These are phyloP conservation scores for Scyliorhinus canicula DNA, from an alignment of 2,797 vertebrate species.

Conservation along the genomic window DNA sequence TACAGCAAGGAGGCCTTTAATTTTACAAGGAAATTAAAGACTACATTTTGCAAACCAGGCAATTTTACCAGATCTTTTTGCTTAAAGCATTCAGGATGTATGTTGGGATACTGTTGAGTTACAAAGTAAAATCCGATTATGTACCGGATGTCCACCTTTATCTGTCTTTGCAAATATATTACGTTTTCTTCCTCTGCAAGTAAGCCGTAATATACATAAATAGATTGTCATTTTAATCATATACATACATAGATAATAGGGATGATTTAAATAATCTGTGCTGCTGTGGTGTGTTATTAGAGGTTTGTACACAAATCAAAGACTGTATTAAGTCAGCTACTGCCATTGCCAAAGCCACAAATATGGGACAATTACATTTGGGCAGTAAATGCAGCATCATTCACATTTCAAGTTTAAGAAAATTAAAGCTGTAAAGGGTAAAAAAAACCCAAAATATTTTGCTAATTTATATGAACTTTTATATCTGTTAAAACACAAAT, in stretches of 20 bases:
- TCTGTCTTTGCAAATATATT: too few relatives aligned
- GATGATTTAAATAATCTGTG: background rate
- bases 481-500: background rate
- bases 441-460: background rate
- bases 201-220: background rate
- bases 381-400: background rate
- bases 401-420: background rate
- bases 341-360: background rate
- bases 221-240: too few relatives aligned
- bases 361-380: background rate
- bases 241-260: background rate
- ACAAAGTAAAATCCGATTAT: background rate
- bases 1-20: too few relatives aligned
- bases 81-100: too few relatives aligned
- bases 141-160: too few relatives aligned
- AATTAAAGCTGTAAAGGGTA: background rate
- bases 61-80: too few relatives aligned
- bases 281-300: background rate
- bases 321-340: background rate
- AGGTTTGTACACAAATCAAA: background rate
- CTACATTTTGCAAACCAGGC: too few relatives aligned
- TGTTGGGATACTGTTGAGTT: too few relatives aligned
- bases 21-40: too few relatives aligned
- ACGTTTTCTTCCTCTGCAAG: too few relatives aligned
- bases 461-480: background rate